Base-by-base conservation (phyloP, 1,140 invertebrate genomes). In the Drosophila ananassae region DNA sequence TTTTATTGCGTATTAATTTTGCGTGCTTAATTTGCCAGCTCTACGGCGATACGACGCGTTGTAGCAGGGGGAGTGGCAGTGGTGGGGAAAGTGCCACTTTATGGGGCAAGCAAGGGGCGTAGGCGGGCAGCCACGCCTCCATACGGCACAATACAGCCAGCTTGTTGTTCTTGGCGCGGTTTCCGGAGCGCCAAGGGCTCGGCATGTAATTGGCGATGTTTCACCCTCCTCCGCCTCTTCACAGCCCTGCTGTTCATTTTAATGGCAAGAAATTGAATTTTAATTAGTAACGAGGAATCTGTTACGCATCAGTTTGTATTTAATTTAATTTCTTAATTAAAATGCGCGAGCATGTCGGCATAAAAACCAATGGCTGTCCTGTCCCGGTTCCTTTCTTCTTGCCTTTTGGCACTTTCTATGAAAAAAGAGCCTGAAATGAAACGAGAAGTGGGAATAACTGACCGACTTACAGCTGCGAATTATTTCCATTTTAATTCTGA, bases 251-350 rank as follows among this genome's bases (percentile, higher is more conserved):
- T 75, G 82, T 72, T 87, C 83, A 89, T 89, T 83, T 87, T 87
- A 89, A 89, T 89, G 84, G 83, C 83, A 89, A 89, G 83, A 89
- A 89, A 89, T 89, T 89, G 83, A 89, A 89, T 89, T 89, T 89
- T 89, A 89, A 89, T 89, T 89, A 89, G 83, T 89, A 89, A 89
- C 84, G 76, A 83, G 83, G 83, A 89, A 89, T 89, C 83, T 89
- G 83, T 89, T 89, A 89, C 84, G 83, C 83, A 89, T 89, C 83
- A 89, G 83, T 89, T 89, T 89, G 83, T 83, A 83, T 89, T 79
- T 89, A 89, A 89, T 89, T 89, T 89, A 89, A 89, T 89, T 89
- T 89, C 83, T 89, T 89, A 89, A 89, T 89, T 89, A 89, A 89
- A 89, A 89, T 89, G 83, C 83, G 84, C 57, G 61, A 62, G 73